phyloP scores from a whole-genome alignment of 2,888 invertebrate species.

The Epinotia ramella region DNA sequence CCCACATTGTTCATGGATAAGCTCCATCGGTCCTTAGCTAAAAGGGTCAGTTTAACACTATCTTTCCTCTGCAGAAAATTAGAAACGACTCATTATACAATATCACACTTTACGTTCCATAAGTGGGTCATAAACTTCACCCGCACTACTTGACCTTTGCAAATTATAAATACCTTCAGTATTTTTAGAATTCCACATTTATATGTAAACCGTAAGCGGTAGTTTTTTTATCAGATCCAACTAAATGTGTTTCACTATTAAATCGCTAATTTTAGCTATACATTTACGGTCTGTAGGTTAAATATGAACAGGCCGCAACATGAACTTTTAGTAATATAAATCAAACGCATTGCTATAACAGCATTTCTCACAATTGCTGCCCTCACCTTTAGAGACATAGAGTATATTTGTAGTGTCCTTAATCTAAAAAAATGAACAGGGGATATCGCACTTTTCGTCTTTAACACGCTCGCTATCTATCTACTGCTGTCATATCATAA shows the following conservation, averaged over 20 bases:
- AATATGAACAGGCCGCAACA: background rate
- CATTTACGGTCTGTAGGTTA: background rate
- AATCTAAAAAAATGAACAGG: too few relatives aligned
- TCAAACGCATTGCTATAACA: background rate
- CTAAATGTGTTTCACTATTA: background rate
- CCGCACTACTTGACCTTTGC: conserved; percentile 17
- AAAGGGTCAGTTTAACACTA: background rate
- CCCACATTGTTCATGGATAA: background rate
- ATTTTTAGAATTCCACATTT: conserved; percentile 26
- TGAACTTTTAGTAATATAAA: conserved; percentile 15
- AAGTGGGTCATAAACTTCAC: conserved; percentile 20
- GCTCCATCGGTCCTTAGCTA: background rate
- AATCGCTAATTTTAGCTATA: conserved; percentile 20
- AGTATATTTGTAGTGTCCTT: too few relatives aligned
- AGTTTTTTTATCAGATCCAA: conserved; percentile 23
- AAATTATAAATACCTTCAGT: conserved; percentile 18
- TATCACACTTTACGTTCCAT: conserved; percentile 8
- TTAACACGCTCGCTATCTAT: too few relatives aligned
- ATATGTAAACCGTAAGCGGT: conserved; percentile 3
- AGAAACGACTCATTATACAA: conserved; percentile 11
- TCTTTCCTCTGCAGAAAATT: background rate
- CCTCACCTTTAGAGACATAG: background rate
- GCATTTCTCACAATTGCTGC: background rate
- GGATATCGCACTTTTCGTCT: too few relatives aligned
- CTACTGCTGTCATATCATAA: too few relatives aligned